Percentiles rank a stretch among this genome's conserved stretches.
Conservation (phyloP, 2,888 invertebrate genomes). For the Xylophagus ater region DNA sequence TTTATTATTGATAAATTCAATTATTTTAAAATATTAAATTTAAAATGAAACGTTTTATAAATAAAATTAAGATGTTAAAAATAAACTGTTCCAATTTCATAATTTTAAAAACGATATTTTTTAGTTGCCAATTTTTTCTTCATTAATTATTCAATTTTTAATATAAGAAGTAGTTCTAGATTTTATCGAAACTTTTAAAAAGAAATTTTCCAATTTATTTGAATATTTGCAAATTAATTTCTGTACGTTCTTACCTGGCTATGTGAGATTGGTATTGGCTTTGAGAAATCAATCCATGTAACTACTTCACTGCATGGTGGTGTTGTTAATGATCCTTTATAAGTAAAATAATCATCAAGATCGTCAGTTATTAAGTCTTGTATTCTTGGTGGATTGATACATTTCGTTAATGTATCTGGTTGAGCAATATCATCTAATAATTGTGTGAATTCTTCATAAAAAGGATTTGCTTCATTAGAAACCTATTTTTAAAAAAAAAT, state of each 20-base stretch:
- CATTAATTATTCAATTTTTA: too few relatives aligned
- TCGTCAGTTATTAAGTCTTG: conserved; percentile 45
- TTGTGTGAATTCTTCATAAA: conserved; percentile 48
- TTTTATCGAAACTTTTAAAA: too few relatives aligned
- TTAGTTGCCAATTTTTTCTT: too few relatives aligned
- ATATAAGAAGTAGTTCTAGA: too few relatives aligned
- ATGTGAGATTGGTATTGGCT: conserved; percentile 56
- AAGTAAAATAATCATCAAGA: conserved; percentile 63
- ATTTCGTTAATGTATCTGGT: conserved; percentile 42
- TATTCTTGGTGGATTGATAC: conserved; percentile 44
- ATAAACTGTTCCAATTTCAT: too few relatives aligned
- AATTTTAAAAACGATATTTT: too few relatives aligned
- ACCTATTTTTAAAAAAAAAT: conserved; percentile 18
- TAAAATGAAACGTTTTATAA: too few relatives aligned
- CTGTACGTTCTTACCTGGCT: conserved; percentile 46
- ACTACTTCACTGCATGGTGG: conserved; percentile 79
- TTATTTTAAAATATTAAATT: too few relatives aligned
- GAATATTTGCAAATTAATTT: background rate
- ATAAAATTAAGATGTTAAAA: too few relatives aligned
- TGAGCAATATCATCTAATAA: conserved; percentile 45
- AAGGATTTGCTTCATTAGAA: conserved; percentile 32
- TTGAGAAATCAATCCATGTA: conserved; percentile 72
- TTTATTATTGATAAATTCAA: too few relatives aligned
- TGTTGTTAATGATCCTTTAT: conserved; percentile 75
- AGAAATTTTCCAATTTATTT: too few relatives aligned